Percentiles rank a stretch among this genome's conserved stretches.
These are phyloP conservation scores for Suncus etruscus DNA, from an alignment of 2,113 vertebrate species.

Conservation along the genomic window DNA sequence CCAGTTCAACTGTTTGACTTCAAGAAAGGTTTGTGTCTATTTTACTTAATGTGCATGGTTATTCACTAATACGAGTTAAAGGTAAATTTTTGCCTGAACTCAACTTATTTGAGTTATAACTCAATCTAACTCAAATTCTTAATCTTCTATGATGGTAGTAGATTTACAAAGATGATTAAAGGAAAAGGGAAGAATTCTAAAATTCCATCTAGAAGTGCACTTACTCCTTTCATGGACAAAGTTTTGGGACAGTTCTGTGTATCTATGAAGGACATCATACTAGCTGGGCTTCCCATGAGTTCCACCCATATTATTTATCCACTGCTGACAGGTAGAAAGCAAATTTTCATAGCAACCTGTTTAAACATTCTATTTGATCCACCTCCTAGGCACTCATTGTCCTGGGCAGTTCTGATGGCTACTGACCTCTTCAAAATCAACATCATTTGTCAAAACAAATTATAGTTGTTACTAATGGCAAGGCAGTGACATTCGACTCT, in stretches of 20 bases:
- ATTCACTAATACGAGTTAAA: not conserved
- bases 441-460: constrained; percentile 94
- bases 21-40: not conserved
- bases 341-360: constrained; percentile 92
- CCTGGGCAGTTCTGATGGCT: constrained; percentile 86
- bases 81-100: not conserved
- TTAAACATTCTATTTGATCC: constrained; percentile 89
- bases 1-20: not conserved
- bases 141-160: no score
- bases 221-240: not conserved
- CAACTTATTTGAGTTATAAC: not conserved
- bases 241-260: fast-evolving
- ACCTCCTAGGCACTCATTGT: constrained; percentile 90
- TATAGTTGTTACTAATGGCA: constrained; percentile 90
- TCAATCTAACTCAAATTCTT: no score
- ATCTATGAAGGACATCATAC: not conserved
- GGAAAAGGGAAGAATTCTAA: not conserved
- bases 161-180: no score
- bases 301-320: constrained; percentile 60
- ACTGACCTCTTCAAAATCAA: constrained; percentile 91
- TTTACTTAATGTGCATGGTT: no score
- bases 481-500: constrained; percentile 91
- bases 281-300: no score
- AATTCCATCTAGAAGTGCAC: no score
- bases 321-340: constrained; percentile 88